Evolutionary conservation across 2,113 vertebrate genomes (phyloP).

Genomic region (Salminus brasiliensis): DNA sequence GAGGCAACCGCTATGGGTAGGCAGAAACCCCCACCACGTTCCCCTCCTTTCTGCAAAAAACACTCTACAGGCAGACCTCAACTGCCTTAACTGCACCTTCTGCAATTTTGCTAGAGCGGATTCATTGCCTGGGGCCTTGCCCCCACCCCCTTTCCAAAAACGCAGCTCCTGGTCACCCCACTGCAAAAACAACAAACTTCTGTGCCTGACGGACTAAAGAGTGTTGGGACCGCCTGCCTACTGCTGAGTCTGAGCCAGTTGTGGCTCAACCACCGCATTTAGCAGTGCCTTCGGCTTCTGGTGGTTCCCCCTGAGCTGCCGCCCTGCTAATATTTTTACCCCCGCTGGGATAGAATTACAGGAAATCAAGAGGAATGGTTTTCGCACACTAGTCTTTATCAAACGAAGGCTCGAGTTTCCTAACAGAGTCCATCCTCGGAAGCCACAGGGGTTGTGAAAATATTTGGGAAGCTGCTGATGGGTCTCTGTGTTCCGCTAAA

Average conservation of each 20-base stretch:
- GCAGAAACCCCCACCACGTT: conserved; percentile 65
- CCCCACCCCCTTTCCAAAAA: background rate
- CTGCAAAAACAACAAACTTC: conserved; percentile 60
- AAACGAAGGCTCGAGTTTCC: conserved; percentile 78
- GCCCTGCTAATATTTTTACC: conserved; percentile 93
- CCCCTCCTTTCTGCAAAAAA: conserved; percentile 65
- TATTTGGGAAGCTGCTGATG: conserved; percentile 52
- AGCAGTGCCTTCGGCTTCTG: conserved; percentile 73
- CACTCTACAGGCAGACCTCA: conserved; percentile 44
- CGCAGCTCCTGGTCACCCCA: conserved; percentile 40
- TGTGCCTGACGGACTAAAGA: conserved; percentile 66
- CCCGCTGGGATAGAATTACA: conserved; percentile 90
- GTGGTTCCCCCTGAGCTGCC: conserved; percentile 79
- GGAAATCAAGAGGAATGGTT: conserved; percentile 90
- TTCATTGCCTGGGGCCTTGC: conserved; percentile 46
- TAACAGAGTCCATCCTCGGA: conserved; percentile 74
- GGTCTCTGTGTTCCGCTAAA: conserved; percentile 1
- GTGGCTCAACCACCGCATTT: conserved; percentile 63
- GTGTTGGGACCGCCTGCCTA: conserved; percentile 69
- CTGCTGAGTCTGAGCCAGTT: conserved; percentile 63
- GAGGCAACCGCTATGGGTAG: conserved; percentile 67
- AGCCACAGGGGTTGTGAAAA: conserved; percentile 67
- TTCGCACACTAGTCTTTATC: conserved; percentile 82
- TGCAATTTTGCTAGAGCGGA: conserved; percentile 72
- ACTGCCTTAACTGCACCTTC: conserved; percentile 67